phyloP scores from a whole-genome alignment of 2,888 invertebrate species.

The Resseliella maxima region DNA sequence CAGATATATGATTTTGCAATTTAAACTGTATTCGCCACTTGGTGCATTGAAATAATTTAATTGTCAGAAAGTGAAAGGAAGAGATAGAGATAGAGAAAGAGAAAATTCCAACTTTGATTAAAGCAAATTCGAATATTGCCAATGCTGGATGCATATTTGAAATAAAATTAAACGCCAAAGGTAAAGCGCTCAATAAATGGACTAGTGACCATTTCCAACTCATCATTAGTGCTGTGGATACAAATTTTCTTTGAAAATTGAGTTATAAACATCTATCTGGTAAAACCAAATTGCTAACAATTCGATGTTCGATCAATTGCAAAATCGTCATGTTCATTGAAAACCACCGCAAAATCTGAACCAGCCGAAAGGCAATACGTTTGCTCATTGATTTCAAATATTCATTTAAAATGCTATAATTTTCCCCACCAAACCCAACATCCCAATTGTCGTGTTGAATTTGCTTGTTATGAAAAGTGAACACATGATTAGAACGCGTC shows the following conservation, averaged over 20 bases:
- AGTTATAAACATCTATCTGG: neutral
- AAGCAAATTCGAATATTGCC: neutral
- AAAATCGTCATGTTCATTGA: neutral
- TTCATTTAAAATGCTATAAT: neutral
- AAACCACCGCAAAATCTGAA: neutral
- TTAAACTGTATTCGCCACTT: no score
- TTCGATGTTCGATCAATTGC: no score
- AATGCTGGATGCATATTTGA: neutral
- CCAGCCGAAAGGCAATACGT: neutral
- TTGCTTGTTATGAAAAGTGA: neutral
- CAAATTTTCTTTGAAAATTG: neutral
- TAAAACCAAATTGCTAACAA: no score
- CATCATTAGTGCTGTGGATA: no score
- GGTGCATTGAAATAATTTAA: neutral
- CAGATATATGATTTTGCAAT: no score
- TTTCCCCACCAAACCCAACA: neutral
- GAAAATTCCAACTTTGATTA: neutral
- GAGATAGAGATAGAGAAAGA: no score
- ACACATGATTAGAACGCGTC: neutral
- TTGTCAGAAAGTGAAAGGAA: neutral
- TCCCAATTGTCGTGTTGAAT: neutral
- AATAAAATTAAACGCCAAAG: neutral
- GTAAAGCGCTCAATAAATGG: neutral
- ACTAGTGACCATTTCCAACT: neutral
- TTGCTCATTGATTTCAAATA: conserved; percentile 7